phyloP scores from a whole-genome alignment of 2,797 vertebrate genomes.

The Chelon labrosus region DNA sequence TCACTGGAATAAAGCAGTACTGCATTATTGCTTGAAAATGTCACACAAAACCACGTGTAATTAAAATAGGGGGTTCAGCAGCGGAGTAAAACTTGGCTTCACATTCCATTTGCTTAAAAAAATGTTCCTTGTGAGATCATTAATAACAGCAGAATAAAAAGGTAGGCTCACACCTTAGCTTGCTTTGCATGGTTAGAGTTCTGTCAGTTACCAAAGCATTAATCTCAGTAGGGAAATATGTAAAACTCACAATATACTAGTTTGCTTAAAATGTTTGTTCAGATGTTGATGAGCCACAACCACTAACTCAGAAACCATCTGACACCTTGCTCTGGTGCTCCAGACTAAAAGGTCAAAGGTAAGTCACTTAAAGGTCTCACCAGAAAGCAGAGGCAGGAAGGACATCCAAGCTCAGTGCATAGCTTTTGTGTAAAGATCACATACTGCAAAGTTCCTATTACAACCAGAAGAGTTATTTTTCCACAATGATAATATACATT shows the following conservation, averaged over 20 bases:
- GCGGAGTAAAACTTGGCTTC: slow-evolving; percentile 10
- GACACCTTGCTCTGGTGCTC: slow-evolving; percentile 39
- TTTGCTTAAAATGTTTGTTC: slow-evolving; percentile 27
- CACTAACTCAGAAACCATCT: slow-evolving; percentile 26
- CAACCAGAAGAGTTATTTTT: slow-evolving; percentile 1
- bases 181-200: background rate
- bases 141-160: slow-evolving; percentile 31
- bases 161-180: background rate
- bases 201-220: slow-evolving; percentile 4
- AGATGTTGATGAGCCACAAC: slow-evolving; percentile 7
- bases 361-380: slow-evolving; percentile 61
- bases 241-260: slow-evolving; percentile 9
- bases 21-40: slow-evolving; percentile 42
- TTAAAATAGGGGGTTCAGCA: slow-evolving; percentile 33
- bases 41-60: slow-evolving; percentile 34
- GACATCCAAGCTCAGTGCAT: background rate
- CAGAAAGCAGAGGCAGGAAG: slow-evolving; percentile 20
- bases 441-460: background rate
- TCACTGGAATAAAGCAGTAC: slow-evolving; percentile 5
- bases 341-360: slow-evolving; percentile 78
- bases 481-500: slow-evolving; percentile 7
- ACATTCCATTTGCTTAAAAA: slow-evolving; percentile 31
- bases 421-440: slow-evolving; percentile 11
- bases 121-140: slow-evolving; percentile 22
- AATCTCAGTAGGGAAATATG: slow-evolving; percentile 21